phyloP scores from a whole-genome alignment of 2,888 invertebrate species.

The Rhamphomyia laevipes region DNA sequence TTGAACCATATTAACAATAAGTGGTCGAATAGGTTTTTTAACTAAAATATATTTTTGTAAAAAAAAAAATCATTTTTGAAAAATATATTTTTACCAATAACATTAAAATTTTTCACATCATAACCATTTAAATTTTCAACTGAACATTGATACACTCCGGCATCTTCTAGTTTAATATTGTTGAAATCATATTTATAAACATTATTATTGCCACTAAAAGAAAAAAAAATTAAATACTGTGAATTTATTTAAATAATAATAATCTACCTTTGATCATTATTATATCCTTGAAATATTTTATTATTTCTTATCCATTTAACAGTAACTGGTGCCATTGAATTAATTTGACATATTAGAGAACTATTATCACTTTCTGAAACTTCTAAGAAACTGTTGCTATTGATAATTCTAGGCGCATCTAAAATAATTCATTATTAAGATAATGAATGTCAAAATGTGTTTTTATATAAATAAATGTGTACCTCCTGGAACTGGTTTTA shows the following conservation, averaged over 20 bases:
- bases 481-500: constrained; percentile 34
- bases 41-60: constrained; percentile 7
- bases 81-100: constrained; percentile 8
- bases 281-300: neutral
- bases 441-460: neutral
- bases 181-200: constrained; percentile 10
- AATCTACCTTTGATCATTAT: neutral
- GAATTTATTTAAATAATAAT: neutral
- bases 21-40: constrained; percentile 8
- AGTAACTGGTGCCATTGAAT: constrained; percentile 49
- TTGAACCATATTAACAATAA: constrained; percentile 7
- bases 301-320: constrained; percentile 10
- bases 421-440: too few relatives aligned
- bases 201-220: constrained; percentile 9
- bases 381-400: constrained; percentile 31
- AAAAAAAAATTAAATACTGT: neutral
- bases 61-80: neutral
- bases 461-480: neutral
- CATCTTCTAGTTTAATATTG: constrained; percentile 31
- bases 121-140: constrained; percentile 40
- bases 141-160: constrained; percentile 40
- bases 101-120: constrained; percentile 16
- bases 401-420: constrained; percentile 45
- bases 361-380: constrained; percentile 34
- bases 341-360: constrained; percentile 45